These are phyloP conservation scores for Hemicrepidius hirtus DNA, from an alignment of 2,888 invertebrate genomes.

Conservation along the genomic window DNA sequence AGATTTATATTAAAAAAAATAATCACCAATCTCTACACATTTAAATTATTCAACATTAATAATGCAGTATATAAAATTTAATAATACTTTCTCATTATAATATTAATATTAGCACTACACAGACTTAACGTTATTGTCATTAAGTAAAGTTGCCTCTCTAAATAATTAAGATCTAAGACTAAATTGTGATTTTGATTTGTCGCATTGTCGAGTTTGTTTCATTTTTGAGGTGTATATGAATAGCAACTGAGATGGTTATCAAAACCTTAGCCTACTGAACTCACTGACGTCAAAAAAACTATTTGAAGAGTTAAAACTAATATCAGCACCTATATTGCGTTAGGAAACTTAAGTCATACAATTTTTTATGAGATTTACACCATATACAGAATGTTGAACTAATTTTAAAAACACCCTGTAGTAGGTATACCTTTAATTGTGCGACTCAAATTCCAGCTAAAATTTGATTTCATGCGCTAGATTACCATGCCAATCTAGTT, in stretches of 20 bases:
- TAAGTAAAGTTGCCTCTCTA: constrained; percentile 34
- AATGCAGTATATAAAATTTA: constrained; percentile 26
- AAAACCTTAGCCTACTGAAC: constrained; percentile 39
- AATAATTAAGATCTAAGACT: background rate
- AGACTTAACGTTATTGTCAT: constrained; percentile 51
- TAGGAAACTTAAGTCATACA: no score
- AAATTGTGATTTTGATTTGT: constrained; percentile 17
- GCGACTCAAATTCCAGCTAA: no score
- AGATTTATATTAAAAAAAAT: background rate
- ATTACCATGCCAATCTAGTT: no score
- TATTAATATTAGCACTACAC: constrained; percentile 32
- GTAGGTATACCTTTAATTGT: no score
- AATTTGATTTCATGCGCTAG: no score
- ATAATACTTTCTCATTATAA: constrained; percentile 29
- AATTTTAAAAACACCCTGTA: no score
- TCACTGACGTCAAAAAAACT: constrained; percentile 7
- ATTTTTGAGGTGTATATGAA: background rate
- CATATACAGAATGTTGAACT: no score
- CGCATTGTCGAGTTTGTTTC: constrained; percentile 8
- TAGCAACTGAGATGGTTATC: constrained; percentile 31
- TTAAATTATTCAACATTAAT: constrained; percentile 12
- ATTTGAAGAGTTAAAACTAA: background rate
- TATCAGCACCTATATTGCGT: no score
- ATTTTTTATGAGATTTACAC: no score
- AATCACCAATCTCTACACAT: constrained; percentile 1